Evolutionary conservation across 2,113 vertebrate species (phyloP).

Genomic region (Mungos mungo): DNA sequence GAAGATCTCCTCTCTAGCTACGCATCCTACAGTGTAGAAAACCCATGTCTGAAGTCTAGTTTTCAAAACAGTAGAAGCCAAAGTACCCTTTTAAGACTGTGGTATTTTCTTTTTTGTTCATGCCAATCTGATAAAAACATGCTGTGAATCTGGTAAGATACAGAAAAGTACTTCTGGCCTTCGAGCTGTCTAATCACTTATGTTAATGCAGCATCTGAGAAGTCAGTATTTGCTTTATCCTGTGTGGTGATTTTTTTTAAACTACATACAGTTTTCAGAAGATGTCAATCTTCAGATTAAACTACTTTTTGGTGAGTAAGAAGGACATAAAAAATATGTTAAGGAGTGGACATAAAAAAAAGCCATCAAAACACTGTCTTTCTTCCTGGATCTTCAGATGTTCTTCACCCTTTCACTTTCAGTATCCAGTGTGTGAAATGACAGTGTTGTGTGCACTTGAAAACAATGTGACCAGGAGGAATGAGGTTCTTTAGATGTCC

Average conservation of each 20-base stretch:
- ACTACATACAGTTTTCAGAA: slow-evolving; percentile 29
- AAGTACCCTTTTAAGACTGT: slow-evolving; percentile 37
- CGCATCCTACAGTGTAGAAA: slow-evolving; percentile 10
- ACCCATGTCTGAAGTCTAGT: slow-evolving; percentile 23
- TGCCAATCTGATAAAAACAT: slow-evolving; percentile 47
- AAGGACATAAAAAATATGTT: slow-evolving; percentile 30
- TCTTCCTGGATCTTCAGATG: slow-evolving; percentile 32
- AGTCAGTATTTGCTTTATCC: slow-evolving; percentile 44
- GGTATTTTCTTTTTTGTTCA: slow-evolving; percentile 39
- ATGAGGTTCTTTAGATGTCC: slow-evolving; percentile 44
- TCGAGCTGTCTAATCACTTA: slow-evolving; percentile 24
- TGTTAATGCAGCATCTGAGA: slow-evolving; percentile 47
- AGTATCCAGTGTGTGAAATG: slow-evolving; percentile 35
- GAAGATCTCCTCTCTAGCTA: not conserved
- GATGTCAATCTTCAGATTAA: slow-evolving; percentile 51
- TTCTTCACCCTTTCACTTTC: slow-evolving; percentile 48
- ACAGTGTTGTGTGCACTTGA: not conserved
- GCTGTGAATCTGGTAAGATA: slow-evolving; percentile 34
- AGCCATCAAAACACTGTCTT: slow-evolving; percentile 7
- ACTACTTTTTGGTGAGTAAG: slow-evolving; percentile 36
- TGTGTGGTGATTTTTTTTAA: not conserved
- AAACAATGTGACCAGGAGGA: slow-evolving; percentile 47
- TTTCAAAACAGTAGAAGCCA: slow-evolving; percentile 52
- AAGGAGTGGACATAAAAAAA: slow-evolving; percentile 35
- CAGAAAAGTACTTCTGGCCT: slow-evolving; percentile 21